Conservation (phyloP, 2,797 vertebrate species). For the Phrynocephalus vlangalii region DNA sequence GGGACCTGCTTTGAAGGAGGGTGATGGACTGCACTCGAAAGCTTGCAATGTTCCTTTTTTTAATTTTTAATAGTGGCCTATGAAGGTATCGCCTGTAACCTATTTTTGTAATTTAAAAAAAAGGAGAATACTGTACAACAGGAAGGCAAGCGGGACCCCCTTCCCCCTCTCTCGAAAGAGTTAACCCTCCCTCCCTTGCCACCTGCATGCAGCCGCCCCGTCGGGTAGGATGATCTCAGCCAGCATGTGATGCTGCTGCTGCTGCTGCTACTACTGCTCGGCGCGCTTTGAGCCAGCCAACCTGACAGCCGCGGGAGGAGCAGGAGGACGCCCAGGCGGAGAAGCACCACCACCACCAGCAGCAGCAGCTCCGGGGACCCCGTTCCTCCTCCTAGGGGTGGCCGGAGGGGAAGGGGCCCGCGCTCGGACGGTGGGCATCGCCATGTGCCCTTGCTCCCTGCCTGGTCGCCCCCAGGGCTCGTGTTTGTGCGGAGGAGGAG, state of each 20-base stretch:
- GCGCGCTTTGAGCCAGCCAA: constrained; percentile 62
- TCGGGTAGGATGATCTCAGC: constrained; percentile 88
- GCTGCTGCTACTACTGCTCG: constrained; percentile 66
- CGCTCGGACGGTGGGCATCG: not conserved
- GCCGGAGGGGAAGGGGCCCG: not conserved
- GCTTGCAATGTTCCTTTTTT: no score
- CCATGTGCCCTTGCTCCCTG: constrained; percentile 42
- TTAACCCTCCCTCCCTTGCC: not conserved
- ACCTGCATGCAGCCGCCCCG: constrained; percentile 44
- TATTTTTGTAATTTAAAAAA: no score
- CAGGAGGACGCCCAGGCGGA: not conserved
- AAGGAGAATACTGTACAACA: accelerated
- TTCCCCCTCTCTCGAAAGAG: no score
- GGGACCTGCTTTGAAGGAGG: no score
- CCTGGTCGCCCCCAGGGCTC: constrained; percentile 74
- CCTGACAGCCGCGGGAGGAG: not conserved
- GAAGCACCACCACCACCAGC: not conserved
- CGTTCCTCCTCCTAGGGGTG: not conserved
- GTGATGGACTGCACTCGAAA: no score
- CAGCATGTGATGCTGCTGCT: constrained; percentile 86
- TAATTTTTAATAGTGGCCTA: no score
- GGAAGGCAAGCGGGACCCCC: not conserved
- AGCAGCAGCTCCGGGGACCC: not conserved
- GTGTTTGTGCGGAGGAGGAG: constrained; percentile 57
- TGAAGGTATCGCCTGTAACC: no score